Evolutionary conservation across 2,888 invertebrate species (phyloP), one percentile per base, ranked within the genome.

Genomic region (Drosophila ustulata): DNA sequence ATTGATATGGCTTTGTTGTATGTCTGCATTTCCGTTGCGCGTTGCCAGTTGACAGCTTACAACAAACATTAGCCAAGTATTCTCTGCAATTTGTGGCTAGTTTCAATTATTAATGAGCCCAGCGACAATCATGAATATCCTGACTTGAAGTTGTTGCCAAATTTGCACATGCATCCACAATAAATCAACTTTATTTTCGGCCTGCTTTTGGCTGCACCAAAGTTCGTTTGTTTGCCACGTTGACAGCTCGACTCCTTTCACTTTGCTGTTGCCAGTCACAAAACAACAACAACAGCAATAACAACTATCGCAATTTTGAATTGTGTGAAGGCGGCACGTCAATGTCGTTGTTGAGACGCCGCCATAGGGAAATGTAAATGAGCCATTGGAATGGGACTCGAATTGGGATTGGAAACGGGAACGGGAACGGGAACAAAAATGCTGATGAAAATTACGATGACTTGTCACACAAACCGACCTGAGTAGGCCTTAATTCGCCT

Each of bases 271-370:
- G 53, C 67, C 74, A 75, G 68, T 67, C 72, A 69, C 69, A 78
- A 55, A 58, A 53, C 52, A 23, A 41, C 52, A 23, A 41, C 75
- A 62, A 69, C 66, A 56, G 45, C 26, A 61, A 51, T 41, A 43
- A 56, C 63, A 41, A 78, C 66, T 67, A 28, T 63, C 52, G 61
- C 61, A 71, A 75, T 71, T 73, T 79, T 89, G 88, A 90, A 83
- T 90, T 89, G 90, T 90, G 90, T 79, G 83, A 81, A 76, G 68
- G 74, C 78, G 81, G 71, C 88, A 88, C 89, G 89, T 88, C 88
- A 88, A 71, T 79, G 82, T 72, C 77, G 82, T 72, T 75, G 80
- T 71, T 75, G 68, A 45, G 62, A 37, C 62, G 13, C 47, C 41
- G 28, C n/a, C n/a, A 39, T 18, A 47, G 34, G 53, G 34, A 41